Evolutionary conservation across 2,888 invertebrate genomes (phyloP).

Genomic region (Lycophotia porphyrea): DNA sequence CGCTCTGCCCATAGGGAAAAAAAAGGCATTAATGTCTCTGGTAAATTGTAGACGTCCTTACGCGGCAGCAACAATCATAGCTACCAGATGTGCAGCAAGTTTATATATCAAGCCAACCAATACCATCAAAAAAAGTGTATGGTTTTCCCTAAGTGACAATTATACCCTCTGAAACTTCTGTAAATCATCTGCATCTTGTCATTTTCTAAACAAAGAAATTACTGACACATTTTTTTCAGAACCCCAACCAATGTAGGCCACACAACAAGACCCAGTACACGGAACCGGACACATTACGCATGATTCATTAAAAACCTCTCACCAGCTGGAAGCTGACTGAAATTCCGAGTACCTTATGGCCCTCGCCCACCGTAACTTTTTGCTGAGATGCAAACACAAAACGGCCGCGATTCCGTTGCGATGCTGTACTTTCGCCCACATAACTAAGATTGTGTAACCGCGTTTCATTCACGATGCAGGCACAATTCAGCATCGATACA

Average conservation of each 20-base stretch:
- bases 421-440: neutral
- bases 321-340: conserved; percentile 2
- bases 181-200: neutral
- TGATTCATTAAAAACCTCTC: conserved; percentile 28
- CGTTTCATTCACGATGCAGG: neutral
- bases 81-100: neutral
- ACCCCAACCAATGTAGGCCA: neutral
- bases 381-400: neutral
- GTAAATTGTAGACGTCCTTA: neutral
- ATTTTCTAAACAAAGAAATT: neutral
- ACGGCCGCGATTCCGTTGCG: neutral
- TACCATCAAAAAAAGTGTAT: too few species aligned
- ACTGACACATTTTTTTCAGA: conserved; percentile 17
- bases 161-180: neutral
- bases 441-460: neutral
- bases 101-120: too few species aligned
- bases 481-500: neutral
- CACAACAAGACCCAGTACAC: neutral
- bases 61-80: neutral
- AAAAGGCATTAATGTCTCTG: too few species aligned
- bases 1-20: too few species aligned
- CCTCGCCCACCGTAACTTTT: neutral
- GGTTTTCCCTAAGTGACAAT: neutral
- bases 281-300: conserved; percentile 7
- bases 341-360: conserved; percentile 9